phyloP scores from a whole-genome alignment of 2,888 invertebrate species.

The Limenitis camilla region DNA sequence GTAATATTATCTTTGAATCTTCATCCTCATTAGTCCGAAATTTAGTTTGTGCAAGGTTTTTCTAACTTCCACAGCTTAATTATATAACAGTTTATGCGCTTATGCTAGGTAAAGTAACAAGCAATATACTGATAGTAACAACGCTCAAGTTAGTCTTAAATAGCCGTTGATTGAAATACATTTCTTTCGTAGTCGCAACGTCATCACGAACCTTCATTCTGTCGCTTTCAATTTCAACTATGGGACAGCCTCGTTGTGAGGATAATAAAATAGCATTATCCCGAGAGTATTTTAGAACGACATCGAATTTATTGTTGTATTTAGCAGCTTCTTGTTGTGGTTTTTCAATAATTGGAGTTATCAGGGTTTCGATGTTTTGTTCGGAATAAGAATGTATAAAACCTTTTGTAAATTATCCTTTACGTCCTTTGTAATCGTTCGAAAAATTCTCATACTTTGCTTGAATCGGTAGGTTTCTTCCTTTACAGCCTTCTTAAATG shows the following conservation, averaged over 20 bases:
- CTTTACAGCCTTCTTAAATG: conserved; percentile 47
- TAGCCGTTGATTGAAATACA: conserved; percentile 35
- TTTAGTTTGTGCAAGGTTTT: conserved; percentile 2
- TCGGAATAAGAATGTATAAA: conserved; percentile 53
- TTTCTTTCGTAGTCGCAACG: background rate
- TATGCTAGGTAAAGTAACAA: conserved; percentile 30
- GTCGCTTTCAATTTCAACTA: conserved; percentile 6
- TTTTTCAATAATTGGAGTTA: conserved; percentile 68
- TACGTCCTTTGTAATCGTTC: conserved; percentile 44
- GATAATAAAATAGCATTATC: conserved; percentile 33
- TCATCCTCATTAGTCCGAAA: background rate
- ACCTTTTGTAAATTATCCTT: conserved; percentile 36
- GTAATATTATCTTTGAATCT: conserved; percentile 1
- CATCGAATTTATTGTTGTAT: conserved; percentile 72
- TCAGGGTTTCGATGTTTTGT: conserved; percentile 69
- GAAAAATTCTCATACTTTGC: conserved; percentile 47
- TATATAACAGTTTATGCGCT: background rate
- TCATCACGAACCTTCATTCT: background rate
- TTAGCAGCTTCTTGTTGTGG: conserved; percentile 61
- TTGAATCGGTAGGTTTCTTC: conserved; percentile 45
- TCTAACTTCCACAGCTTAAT: background rate
- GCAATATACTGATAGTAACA: conserved; percentile 56
- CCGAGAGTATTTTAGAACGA: conserved; percentile 52
- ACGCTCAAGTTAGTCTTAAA: conserved; percentile 63
- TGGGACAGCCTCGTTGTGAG: conserved; percentile 19